Evolutionary conservation across 2,113 vertebrate genomes (phyloP), one percentile per base, ranked within the genome.

Genomic region (Aldabrachelys gigantea): DNA sequence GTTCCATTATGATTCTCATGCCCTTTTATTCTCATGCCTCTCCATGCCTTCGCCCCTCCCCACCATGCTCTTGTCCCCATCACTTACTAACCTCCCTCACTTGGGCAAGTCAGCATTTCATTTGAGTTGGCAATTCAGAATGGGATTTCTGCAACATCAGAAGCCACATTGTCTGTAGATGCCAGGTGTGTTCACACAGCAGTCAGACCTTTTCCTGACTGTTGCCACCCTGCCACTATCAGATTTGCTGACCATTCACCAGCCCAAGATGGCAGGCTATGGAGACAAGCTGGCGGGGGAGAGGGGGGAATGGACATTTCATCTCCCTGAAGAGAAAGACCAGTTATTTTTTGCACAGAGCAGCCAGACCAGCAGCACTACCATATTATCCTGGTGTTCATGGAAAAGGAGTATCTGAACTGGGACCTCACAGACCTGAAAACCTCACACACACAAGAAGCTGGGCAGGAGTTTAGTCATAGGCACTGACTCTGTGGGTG

Each of bases 191-290:
- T 54, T 27, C 65, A 50, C 38, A 14, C 2, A 57, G 35, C 16
- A 65, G 6, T 5, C 9, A 2, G 9, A n/a, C 27, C 22, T 3
- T 5, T n/a, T 52, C 85, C 35, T 0, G 0, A 35, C 47, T 27
- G 19, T 72, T 29, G 80, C 49, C 31, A 89, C 29, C 35, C 13
- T 80, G 54, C 14, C 44, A 75, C 31, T 52, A 29, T 10, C 57
- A 47, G 38, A 38, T 13, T 41, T 10, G 10, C 27, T 4, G 35
- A 82, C 35, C 25, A 10, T 1, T 50, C 31, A 16, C 22, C 47
- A 75, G 35, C 10, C 50, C n/a, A 41, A 54, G 86, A 6, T 22
- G 80, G 50, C 19, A 88, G 78, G 29, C n/a, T 78, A 35, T 5
- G 0, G 69, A 94, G 24, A 3, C 29, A 5, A 94, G 47, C 81